Base-by-base conservation (phyloP, 2,113 vertebrate species). In the Nestor notabilis region DNA sequence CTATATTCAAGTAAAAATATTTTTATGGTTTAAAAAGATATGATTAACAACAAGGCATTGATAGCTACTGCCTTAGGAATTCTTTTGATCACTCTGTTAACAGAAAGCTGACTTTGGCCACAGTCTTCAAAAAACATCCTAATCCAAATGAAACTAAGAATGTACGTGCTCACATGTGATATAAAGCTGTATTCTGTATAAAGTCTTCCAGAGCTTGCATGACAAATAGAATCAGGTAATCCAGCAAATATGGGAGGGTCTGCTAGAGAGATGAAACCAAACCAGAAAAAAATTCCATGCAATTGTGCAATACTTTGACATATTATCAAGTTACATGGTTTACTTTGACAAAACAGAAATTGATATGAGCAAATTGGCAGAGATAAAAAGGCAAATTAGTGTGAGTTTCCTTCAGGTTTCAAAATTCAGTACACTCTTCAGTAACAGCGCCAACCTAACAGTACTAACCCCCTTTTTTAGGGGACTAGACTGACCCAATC, bases 401-500 rank as follows among this genome's bases (percentile, higher is more conserved):
- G 4, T 16, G 17, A 69, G 29, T 28, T 55, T 52, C 49, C 19
- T 83, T 81, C 71, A 70, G 17, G 16, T 56, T 65, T 61, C 74
- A 29, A 61, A 94, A 76, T 39, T 31, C 55, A 60, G 47, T 15
- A 78, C 91, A 68, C 28, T 68, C 31, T 49, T 75, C 10, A 43
- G 25, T 47, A 55, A 53, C 17, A 39, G 44, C 44, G 15, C 18
- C 9, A 47, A 74, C 63, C 8, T 33, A 56, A 77, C 1, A 4
- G 49, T 15, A 39, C 19, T 43, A 65, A 90, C 19, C 11, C 29
- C 25, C 16, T 31, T 35, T 24, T 58, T 65, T 29, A 47, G 37
- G 70, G 44, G 25, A 43, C 1, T 28, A 64, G 66, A 35, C 50
- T 0, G 0, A n/a, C n/a, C n/a, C n/a, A n/a, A n/a, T n/a, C 9